Evolutionary conservation across 2,888 invertebrate species (phyloP).

Genomic region (Allygus modestus): DNA sequence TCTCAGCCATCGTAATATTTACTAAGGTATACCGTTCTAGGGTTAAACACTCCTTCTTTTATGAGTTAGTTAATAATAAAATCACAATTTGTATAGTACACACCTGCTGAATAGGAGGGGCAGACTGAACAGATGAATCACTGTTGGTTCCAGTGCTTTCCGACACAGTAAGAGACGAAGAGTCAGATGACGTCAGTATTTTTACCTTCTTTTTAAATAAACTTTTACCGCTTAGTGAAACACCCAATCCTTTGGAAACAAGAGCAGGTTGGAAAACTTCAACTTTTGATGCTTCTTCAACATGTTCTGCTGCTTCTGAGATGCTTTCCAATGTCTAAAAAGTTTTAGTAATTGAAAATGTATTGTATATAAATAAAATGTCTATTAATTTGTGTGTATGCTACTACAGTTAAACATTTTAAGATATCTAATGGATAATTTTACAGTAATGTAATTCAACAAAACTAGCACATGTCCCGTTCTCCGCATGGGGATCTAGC

Average conservation of each 20-base stretch:
- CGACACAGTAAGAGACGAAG: conserved; percentile 64
- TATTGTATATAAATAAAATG: too few species aligned
- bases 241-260: not conserved
- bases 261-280: conserved; percentile 22
- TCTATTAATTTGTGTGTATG: too few species aligned
- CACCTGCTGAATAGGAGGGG: conserved; percentile 69
- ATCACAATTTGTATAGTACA: too few species aligned
- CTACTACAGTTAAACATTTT: too few species aligned
- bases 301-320: conserved; percentile 65
- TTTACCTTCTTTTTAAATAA: conserved; percentile 45
- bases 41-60: too few species aligned
- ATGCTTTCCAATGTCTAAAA: conserved; percentile 66
- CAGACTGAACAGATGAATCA: conserved; percentile 67
- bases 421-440: too few species aligned
- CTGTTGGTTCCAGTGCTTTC: conserved; percentile 67
- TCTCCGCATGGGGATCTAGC: too few species aligned
- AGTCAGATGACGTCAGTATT: conserved; percentile 47
- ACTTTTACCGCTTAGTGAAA: not conserved
- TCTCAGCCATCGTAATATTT: too few species aligned
- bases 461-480: too few species aligned
- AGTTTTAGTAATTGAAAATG: not conserved
- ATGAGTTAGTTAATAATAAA: too few species aligned
- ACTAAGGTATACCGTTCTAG: too few species aligned
- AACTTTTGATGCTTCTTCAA: conserved; percentile 26
- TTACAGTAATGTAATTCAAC: too few species aligned